Evolutionary conservation across 2,797 vertebrate genomes (phyloP).

Genomic region (Anguilla anguilla): DNA sequence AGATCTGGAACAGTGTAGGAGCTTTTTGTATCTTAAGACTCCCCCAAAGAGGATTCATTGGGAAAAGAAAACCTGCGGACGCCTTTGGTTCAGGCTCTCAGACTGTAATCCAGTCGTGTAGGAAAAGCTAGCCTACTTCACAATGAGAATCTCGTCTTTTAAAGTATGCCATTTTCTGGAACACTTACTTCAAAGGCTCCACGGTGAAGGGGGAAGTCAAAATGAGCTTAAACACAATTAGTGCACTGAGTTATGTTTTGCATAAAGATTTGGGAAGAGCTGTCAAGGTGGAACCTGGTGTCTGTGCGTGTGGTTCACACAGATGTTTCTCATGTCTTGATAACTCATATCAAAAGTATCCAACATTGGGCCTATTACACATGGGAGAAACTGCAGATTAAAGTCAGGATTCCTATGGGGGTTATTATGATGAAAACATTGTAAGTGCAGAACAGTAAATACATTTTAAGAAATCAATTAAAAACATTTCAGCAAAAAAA

Average conservation of each 20-base stretch:
- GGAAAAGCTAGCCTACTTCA: not conserved
- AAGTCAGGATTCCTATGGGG: not conserved
- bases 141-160: not conserved
- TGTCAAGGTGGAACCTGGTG: not conserved
- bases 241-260: constrained; percentile 1
- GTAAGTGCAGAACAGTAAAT: not conserved
- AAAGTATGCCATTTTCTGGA: constrained; percentile 10
- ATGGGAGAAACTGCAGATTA: not conserved
- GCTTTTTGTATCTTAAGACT: not conserved
- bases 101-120: not conserved
- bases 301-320: not conserved
- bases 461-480: too few relatives aligned
- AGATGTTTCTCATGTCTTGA: not conserved
- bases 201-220: not conserved
- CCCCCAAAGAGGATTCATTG: not conserved
- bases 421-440: not conserved
- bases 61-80: not conserved
- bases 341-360: not conserved
- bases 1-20: not conserved
- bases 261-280: not conserved
- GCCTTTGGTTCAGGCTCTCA: not conserved
- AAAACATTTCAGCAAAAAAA: not conserved
- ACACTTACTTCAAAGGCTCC: not conserved
- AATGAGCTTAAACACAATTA: not conserved
- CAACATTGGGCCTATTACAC: not conserved